Base-by-base conservation (phyloP, 1,140 invertebrate genomes). In the Oscheius sp. region DNA sequence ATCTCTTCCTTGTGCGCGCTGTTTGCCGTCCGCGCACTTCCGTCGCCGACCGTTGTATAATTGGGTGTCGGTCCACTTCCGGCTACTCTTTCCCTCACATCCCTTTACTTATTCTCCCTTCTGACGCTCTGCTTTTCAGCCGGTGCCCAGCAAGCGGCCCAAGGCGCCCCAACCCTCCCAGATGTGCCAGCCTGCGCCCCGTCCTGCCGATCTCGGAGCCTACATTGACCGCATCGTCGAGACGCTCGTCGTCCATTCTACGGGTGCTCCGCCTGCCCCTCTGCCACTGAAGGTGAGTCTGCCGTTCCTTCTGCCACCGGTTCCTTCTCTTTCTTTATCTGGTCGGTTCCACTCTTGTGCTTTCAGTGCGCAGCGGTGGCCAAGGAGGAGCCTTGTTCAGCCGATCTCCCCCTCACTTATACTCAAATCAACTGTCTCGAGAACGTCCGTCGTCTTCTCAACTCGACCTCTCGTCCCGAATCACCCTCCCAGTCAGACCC, bases 371-470 rank as follows among this genome's bases (percentile, higher is more conserved):
- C 42, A 45, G 42, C 42, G 23, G 23, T 45, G 42, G 61, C 1
- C 10, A 63, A 63, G 61, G 32, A 63, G 36, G 61, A 63, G 36
- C 36, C 36, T 32, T 34, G 15, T 63, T 34, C 61, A 35, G 20
- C 77, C 4, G 74, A 77, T 29, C 73, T 82, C 29, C 68, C 79
- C 31, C 62, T 80, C 3, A 74, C 69, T n/a, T 80, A 80, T 36
- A 80, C 69, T 42, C 74, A 83, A 66, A 83, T 83, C 35, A 83
- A 84, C 61, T 83, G 81, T 58, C 63, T 83, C 20, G 81, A 83
- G 63, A 83, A 83, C 69, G 81, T 83, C 29, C 82, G 83, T 64
- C 80, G 81, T 3, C 59, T 83, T 42, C 69, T 83, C 13, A 84
- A 84, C 58, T 83, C 80, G 28, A 83, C 84, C 58, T 45, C 68